Evolutionary conservation across 2,888 invertebrate species (phyloP).

Genomic region (Apoda limacodes): DNA sequence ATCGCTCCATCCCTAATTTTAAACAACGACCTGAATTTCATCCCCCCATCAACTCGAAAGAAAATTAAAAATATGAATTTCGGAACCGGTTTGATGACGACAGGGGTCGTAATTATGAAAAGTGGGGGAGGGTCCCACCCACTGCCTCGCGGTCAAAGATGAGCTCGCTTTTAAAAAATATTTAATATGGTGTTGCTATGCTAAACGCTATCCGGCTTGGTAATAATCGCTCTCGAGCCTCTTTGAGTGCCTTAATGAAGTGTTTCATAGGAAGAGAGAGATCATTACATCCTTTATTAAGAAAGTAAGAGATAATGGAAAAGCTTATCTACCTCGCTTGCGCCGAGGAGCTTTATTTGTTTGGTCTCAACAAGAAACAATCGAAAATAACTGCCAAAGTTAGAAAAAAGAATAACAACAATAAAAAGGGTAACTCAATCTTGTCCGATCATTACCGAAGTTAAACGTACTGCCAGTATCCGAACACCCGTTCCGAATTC

Average conservation of each 20-base stretch:
- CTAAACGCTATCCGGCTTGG: conserved; percentile 48
- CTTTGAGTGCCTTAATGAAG: conserved; percentile 56
- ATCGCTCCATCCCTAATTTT: no score
- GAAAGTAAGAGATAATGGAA: conserved; percentile 10
- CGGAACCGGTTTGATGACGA: conserved; percentile 37
- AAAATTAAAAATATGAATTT: conserved; percentile 44
- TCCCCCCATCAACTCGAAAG: conserved; percentile 23
- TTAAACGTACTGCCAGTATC: conserved; percentile 45
- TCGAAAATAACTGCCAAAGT: conserved; percentile 36
- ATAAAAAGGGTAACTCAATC: conserved; percentile 52
- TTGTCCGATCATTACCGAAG: conserved; percentile 40
- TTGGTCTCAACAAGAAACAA: conserved; percentile 36
- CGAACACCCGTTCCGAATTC: conserved; percentile 52
- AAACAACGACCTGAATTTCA: conserved; percentile 33
- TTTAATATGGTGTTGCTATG: conserved; percentile 47
- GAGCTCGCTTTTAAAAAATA: conserved; percentile 36
- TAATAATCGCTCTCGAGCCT: conserved; percentile 50
- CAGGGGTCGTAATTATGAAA: conserved; percentile 51
- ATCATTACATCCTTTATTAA: conserved; percentile 53
- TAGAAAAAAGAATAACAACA: conserved; percentile 47
- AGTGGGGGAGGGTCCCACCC: conserved; percentile 27
- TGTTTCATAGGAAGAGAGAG: conserved; percentile 39
- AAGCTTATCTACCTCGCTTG: conserved; percentile 20
- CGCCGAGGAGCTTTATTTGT: conserved; percentile 20
- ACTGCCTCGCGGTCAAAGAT: conserved; percentile 42